Evolutionary conservation across 2,797 vertebrate genomes (phyloP).

Genomic region (Anguilla pacifica): DNA sequence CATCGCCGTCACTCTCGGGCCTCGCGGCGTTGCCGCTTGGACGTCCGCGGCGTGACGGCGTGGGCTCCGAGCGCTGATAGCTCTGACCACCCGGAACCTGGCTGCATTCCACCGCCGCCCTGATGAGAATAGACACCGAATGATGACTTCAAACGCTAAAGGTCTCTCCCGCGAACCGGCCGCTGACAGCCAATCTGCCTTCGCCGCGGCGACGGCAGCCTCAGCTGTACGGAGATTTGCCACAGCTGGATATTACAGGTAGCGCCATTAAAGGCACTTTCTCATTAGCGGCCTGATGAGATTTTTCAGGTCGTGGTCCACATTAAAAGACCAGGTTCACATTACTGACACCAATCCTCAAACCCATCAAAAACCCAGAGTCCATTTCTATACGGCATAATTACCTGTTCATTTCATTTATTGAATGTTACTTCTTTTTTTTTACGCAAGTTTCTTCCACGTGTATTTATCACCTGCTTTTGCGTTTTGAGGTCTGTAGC

Average conservation of each 20-base stretch:
- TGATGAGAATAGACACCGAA: constrained; percentile 64
- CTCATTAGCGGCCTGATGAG: constrained; percentile 20
- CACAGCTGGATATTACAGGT: constrained; percentile 17
- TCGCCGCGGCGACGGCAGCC: neutral
- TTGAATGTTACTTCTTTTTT: constrained; percentile 13
- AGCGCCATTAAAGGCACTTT: constrained; percentile 15
- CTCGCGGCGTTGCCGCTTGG: neutral
- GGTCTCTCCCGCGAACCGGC: constrained; percentile 41
- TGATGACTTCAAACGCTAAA: constrained; percentile 63
- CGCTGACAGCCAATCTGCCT: constrained; percentile 11
- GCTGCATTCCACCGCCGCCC: constrained; percentile 58
- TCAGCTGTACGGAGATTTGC: neutral
- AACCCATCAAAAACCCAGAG: constrained; percentile 20
- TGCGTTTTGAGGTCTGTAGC: neutral
- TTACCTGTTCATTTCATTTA: constrained; percentile 23
- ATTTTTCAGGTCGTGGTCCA: constrained; percentile 25
- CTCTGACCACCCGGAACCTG: constrained; percentile 61
- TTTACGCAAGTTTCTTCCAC: neutral
- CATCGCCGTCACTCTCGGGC: constrained; percentile 42
- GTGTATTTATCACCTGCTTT: neutral
- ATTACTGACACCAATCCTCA: constrained; percentile 22
- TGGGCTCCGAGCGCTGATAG: constrained; percentile 57
- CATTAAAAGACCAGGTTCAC: constrained; percentile 20
- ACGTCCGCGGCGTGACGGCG: constrained; percentile 52
- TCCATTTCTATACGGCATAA: constrained; percentile 9